These are phyloP conservation scores for Drosophila serrata DNA, from an alignment of 1,140 invertebrate species.

Conservation along the genomic window DNA sequence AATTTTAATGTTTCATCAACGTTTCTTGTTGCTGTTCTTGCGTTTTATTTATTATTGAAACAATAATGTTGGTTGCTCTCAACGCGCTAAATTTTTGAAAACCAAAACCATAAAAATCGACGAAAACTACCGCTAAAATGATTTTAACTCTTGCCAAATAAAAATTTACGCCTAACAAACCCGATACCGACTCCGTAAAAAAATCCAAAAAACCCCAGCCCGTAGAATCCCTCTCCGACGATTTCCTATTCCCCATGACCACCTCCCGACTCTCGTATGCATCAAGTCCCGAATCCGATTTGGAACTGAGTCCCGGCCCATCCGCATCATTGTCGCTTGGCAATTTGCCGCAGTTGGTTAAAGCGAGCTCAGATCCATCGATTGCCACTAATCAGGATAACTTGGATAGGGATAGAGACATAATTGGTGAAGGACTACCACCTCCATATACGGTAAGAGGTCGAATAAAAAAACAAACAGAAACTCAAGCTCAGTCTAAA, in stretches of 20 bases:
- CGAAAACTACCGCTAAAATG: constrained; percentile 36
- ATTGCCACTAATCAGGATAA: constrained; percentile 88
- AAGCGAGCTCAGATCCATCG: constrained; percentile 95
- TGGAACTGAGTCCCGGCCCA: constrained; percentile 93
- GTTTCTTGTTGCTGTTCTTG: constrained; percentile 80
- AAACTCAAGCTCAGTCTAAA: constrained; percentile 14
- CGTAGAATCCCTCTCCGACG: constrained; percentile 94
- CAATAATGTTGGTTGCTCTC: constrained; percentile 64
- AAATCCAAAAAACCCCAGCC: constrained; percentile 86
- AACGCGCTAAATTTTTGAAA: constrained; percentile 50
- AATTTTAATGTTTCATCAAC: constrained; percentile 66
- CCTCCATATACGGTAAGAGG: constrained; percentile 92
- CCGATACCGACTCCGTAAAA: constrained; percentile 24
- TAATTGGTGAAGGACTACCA: constrained; percentile 87
- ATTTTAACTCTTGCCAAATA: constrained; percentile 44
- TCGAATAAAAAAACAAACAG: constrained; percentile 25
- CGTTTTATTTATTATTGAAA: constrained; percentile 51
- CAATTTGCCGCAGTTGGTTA: constrained; percentile 89
- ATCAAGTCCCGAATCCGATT: constrained; percentile 97
- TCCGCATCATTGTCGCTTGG: constrained; percentile 87
- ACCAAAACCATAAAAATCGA: constrained; percentile 18
- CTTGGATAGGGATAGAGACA: constrained; percentile 87
- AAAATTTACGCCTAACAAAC: constrained; percentile 50
- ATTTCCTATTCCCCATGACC: constrained; percentile 99
- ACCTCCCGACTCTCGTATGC: constrained; percentile 96